Percentiles rank a stretch among this genome's conserved stretches.
phyloP scores from a whole-genome alignment of 2,113 vertebrate genomes.

The Sinocyclocheilus anshuiensis region DNA sequence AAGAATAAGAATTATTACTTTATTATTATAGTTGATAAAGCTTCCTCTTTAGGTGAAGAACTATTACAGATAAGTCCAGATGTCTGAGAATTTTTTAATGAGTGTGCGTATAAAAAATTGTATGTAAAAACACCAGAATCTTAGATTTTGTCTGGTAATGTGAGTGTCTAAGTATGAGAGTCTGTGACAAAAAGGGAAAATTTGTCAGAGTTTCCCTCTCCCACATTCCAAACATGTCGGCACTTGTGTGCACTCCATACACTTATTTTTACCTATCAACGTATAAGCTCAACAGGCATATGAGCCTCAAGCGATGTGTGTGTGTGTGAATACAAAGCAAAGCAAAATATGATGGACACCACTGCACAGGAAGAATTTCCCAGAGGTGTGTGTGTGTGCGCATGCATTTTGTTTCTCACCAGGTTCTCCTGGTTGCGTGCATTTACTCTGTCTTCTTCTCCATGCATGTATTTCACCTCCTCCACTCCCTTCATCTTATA shows the following conservation, averaged over 20 bases:
- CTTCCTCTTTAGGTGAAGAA: neutral
- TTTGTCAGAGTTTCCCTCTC: conserved; percentile 19
- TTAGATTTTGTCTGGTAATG: neutral
- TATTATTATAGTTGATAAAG: too few species aligned
- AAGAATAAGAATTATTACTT: neutral
- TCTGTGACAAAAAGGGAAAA: neutral
- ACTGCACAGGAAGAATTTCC: neutral
- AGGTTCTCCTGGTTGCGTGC: conserved; percentile 80
- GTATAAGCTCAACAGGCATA: neutral
- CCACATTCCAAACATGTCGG: conserved; percentile 49
- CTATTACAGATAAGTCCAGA: neutral
- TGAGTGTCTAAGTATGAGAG: conserved; percentile 9
- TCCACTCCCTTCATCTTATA: conserved; percentile 97
- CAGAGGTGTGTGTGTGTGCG: neutral
- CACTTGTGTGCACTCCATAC: neutral
- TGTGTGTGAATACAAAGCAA: neutral
- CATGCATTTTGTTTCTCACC: conserved; percentile 67
- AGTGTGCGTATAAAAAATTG: neutral
- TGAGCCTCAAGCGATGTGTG: neutral
- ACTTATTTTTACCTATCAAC: neutral
- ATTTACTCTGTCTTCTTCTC: conserved; percentile 78
- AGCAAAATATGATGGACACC: conserved; percentile 3
- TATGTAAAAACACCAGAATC: neutral
- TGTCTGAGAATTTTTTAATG: neutral
- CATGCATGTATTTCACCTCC: conserved; percentile 87